Base-by-base conservation (phyloP, 1,140 invertebrate genomes). In the Subanguina moxae region DNA sequence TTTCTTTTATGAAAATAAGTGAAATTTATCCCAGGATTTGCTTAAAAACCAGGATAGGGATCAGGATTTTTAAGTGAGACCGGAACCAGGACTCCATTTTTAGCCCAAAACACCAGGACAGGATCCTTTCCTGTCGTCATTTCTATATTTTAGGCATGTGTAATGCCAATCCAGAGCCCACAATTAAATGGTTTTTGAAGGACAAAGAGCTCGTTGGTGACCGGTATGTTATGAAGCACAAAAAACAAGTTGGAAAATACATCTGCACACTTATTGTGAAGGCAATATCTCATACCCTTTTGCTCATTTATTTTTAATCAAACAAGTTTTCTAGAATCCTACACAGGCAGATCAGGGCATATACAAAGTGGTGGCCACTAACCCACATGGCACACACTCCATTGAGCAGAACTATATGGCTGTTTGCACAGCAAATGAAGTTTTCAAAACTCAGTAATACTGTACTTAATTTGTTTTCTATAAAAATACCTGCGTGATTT, bases 101-200 rank as follows among this genome's bases (percentile, higher is more conserved):
- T n/a, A n/a, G n/a, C n/a, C n/a, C n/a, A n/a, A n/a, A n/a, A n/a
- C n/a, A n/a, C n/a, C n/a, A n/a, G n/a, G n/a, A n/a, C n/a, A n/a
- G n/a, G n/a, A n/a, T n/a, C n/a, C n/a, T n/a, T n/a, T n/a, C n/a
- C n/a, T n/a, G n/a, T 38, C 3, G 32, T 5, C 57, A 68, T 63
- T 27, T 78, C 76, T 27, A 76, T 76, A 21, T 62, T 76, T 1
- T 78, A 78, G 25, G 75, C 77, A 65, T 76, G 75, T 69, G 66
- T 21, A 78, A 77, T 65, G 74, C 63, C 1, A 74, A 74, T 19
- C 75, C 74, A 9, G 70, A 76, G 63, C 76, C 76, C 13, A 72
- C 76, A 27, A 64, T 76, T 43, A 64, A 75, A 38, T 76, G 75
- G 75, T 72, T 70, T 38, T 58, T 74, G 25, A 76, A 76, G 42